Percentiles rank a stretch among this genome's conserved stretches.
Evolutionary conservation across 2,797 vertebrate species (phyloP).

Genomic region (Eospalax fontanierii): DNA sequence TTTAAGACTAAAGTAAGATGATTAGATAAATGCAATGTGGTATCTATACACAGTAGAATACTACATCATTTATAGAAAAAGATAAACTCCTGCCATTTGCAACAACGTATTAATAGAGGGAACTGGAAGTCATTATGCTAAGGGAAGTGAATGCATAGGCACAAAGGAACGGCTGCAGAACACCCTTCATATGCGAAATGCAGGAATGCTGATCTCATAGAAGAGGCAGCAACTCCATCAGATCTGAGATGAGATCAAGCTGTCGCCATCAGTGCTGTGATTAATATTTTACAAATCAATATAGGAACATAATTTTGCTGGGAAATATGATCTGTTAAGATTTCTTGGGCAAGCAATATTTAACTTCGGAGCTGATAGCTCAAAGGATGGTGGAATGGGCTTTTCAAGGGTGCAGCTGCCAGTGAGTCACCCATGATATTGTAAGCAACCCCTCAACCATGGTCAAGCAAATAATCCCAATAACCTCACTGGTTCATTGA

Average conservation of each 20-base stretch:
- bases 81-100: not conserved
- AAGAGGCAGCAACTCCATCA: not conserved
- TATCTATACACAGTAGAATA: not conserved
- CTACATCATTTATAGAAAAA: not conserved
- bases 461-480: too few species aligned
- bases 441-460: too few species aligned
- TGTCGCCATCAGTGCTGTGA: not conserved
- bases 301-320: not conserved
- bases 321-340: not conserved
- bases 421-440: too few species aligned
- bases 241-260: not conserved
- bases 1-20: not conserved
- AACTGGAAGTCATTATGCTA: too few species aligned
- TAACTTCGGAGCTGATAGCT: not conserved
- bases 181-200: not conserved
- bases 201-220: not conserved
- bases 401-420: too few species aligned
- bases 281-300: not conserved
- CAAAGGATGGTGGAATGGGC: not conserved
- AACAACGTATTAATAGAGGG: not conserved
- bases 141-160: too few species aligned
- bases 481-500: too few species aligned
- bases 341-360: not conserved
- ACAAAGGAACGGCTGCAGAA: too few species aligned
- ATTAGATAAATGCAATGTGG: not conserved